A percentile compares a stretch with the other conserved stretches of the same genome.
Evolutionary conservation across 1,140 invertebrate genomes (phyloP).

Genomic region (Caenorhabditis inopinata): DNA sequence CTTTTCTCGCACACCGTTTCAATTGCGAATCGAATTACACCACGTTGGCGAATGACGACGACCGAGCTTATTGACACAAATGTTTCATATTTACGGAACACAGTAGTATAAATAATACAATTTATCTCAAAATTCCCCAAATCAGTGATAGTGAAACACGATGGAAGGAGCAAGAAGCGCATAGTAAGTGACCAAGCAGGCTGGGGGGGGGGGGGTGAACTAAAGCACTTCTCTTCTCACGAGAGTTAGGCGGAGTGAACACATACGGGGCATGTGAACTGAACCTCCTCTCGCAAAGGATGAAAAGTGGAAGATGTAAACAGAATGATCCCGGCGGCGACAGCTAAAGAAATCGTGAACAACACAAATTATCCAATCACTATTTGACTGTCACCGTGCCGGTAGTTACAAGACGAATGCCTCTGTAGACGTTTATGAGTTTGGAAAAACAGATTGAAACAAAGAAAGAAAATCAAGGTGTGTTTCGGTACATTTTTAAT

Average conservation of each 20-base stretch:
- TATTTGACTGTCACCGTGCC: not conserved
- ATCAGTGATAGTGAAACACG: no score
- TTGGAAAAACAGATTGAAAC: constrained; percentile 1
- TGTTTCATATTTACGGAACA: not conserved
- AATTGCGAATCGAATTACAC: constrained; percentile 27
- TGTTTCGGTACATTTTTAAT: no score
- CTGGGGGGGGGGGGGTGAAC: not conserved
- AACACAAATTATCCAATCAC: constrained; percentile 15
- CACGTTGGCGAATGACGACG: not conserved
- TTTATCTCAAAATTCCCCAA: no score
- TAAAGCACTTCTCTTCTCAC: constrained; percentile 28
- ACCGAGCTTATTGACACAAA: constrained; percentile 10
- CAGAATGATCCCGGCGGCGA: no score
- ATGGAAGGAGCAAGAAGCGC: not conserved
- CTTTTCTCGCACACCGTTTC: not conserved
- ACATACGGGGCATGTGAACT: not conserved
- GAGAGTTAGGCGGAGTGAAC: constrained; percentile 27
- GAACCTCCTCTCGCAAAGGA: no score
- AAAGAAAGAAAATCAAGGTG: no score
- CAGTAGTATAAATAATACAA: not conserved
- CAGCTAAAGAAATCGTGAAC: no score
- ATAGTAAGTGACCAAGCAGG: constrained; percentile 16
- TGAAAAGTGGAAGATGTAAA: no score
- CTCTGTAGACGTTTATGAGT: not conserved
- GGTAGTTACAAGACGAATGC: not conserved